These are phyloP conservation scores for Notocelia uddmanniana DNA, from an alignment of 2,888 invertebrate species.

Conservation along the genomic window DNA sequence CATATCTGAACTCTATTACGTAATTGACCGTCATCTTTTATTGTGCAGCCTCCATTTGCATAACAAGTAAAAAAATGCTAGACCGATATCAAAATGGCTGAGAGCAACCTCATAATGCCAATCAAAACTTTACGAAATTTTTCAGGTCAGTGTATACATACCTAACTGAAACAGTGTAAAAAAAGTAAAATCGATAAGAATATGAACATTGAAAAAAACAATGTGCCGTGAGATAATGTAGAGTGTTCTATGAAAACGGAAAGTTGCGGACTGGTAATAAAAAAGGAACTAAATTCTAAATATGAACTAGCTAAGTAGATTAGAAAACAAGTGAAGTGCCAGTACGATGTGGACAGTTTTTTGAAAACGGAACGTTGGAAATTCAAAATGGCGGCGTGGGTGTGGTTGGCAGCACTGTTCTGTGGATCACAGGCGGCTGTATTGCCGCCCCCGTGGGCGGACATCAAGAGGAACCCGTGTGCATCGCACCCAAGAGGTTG, in stretches of 20 bases:
- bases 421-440: constrained; percentile 87
- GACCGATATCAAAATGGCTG: not conserved
- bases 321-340: constrained; percentile 12
- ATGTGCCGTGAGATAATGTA: constrained; percentile 49
- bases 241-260: constrained; percentile 41
- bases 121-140: constrained; percentile 27
- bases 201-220: constrained; percentile 6
- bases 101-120: constrained; percentile 32
- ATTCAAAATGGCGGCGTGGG: constrained; percentile 70
- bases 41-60: constrained; percentile 31
- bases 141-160: not conserved
- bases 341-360: constrained; percentile 50
- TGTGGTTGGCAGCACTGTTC: constrained; percentile 73
- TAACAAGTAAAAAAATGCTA: constrained; percentile 21
- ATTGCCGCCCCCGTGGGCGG: constrained; percentile 94
- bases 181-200: constrained; percentile 7
- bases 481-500: constrained; percentile 92
- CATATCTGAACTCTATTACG: constrained; percentile 38
- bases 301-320: too few relatives aligned
- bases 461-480: constrained; percentile 93
- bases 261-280: constrained; percentile 59
- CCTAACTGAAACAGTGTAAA: constrained; percentile 11
- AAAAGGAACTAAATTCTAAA: too few relatives aligned
- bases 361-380: constrained; percentile 43
- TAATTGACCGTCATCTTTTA: constrained; percentile 18